Evolutionary conservation across 2,797 vertebrate species (phyloP).

Genomic region (Chelmon rostratus): DNA sequence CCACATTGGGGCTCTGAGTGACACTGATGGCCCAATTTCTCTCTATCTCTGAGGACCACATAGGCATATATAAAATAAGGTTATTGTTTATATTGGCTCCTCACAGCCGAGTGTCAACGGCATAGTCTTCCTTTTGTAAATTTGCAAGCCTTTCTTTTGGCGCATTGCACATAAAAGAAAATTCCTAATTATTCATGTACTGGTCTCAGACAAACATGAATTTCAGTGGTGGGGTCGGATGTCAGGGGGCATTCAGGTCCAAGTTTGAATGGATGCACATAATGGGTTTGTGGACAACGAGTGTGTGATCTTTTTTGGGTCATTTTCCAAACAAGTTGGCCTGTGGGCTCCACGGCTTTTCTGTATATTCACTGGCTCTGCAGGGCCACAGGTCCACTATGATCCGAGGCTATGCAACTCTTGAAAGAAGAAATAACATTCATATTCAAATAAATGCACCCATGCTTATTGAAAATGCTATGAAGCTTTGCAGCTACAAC

Average conservation of each 20-base stretch:
- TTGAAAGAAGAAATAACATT: background rate
- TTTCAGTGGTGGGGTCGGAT: slow-evolving; percentile 28
- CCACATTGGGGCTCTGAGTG: slow-evolving; percentile 83
- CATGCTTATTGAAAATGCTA: background rate
- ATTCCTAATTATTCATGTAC: slow-evolving; percentile 25
- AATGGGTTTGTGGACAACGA: slow-evolving; percentile 6
- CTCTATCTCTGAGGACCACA: slow-evolving; percentile 84
- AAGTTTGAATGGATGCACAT: background rate
- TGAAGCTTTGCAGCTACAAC: background rate
- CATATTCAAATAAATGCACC: background rate
- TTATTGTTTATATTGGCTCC: slow-evolving; percentile 80
- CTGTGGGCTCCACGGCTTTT: background rate
- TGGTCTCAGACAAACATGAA: slow-evolving; percentile 22
- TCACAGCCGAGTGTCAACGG: slow-evolving; percentile 68
- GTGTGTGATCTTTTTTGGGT: background rate
- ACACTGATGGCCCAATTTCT: slow-evolving; percentile 89
- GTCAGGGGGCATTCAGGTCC: slow-evolving; percentile 18
- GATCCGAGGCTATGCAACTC: background rate
- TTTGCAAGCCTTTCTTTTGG: slow-evolving; percentile 75
- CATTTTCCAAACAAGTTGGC: background rate
- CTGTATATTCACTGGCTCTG: background rate
- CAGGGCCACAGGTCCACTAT: background rate
- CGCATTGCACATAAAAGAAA: slow-evolving; percentile 37
- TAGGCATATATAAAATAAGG: slow-evolving; percentile 88
- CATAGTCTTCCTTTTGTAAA: slow-evolving; percentile 76